Evolutionary conservation across 1,140 invertebrate genomes (phyloP).

Genomic region (Geopemphigus sp.): DNA sequence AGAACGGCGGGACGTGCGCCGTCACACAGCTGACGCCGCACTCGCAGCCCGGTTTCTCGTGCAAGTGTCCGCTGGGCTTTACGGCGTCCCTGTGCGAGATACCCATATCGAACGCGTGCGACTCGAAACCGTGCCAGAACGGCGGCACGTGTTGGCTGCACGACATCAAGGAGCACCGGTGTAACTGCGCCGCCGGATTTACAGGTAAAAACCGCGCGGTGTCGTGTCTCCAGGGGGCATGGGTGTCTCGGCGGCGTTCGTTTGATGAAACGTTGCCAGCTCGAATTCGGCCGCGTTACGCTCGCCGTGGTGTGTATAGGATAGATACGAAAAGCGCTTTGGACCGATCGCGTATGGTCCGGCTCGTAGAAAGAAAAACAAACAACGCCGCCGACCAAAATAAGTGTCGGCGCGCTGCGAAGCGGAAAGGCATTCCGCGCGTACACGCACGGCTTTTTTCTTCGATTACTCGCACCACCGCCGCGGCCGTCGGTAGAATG

Average conservation of each 20-base stretch:
- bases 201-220: constrained; percentile 63
- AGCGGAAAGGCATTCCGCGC: not conserved
- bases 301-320: not conserved
- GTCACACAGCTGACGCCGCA: constrained; percentile 66
- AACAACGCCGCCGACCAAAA: not conserved
- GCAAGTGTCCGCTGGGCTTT: constrained; percentile 85
- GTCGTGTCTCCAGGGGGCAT: no score
- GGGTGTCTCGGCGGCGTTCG: no score
- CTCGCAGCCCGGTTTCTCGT: constrained; percentile 75
- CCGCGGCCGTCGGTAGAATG: not conserved
- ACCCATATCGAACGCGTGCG: constrained; percentile 83
- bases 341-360: not conserved
- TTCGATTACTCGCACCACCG: not conserved
- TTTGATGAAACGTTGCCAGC: no score
- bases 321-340: not conserved
- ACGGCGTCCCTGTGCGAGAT: constrained; percentile 91
- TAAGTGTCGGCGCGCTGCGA: not conserved
- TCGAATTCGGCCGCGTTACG: no score
- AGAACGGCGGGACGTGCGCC: constrained; percentile 89
- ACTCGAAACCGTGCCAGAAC: constrained; percentile 80
- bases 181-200: constrained; percentile 78
- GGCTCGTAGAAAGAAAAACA: not conserved
- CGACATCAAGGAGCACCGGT: constrained; percentile 75
- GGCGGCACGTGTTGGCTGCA: constrained; percentile 79
- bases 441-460: not conserved